Evolutionary conservation across 2,797 vertebrate species (phyloP).

Genomic region (Pseudochromis fuscus): DNA sequence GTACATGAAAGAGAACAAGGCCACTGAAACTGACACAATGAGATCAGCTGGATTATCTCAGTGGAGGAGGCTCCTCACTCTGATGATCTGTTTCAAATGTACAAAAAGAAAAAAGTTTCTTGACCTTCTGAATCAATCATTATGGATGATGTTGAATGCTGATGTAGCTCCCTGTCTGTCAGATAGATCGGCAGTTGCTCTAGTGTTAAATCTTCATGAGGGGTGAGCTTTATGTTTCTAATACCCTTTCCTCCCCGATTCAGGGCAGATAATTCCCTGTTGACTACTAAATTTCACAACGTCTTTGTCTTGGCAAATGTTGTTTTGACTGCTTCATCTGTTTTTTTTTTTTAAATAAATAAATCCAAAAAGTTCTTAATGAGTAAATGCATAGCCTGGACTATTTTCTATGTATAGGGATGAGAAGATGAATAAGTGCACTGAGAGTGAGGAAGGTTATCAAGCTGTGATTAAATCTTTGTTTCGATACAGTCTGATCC

Average conservation of each 20-base stretch:
- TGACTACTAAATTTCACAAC: no score
- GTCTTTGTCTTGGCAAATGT: no score
- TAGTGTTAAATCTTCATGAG: background rate
- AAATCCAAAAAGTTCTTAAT: background rate
- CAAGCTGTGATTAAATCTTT: no score
- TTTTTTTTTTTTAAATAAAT: no score
- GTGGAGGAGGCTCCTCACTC: background rate
- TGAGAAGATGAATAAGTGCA: no score
- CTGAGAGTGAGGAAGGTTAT: no score
- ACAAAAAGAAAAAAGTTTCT: no score
- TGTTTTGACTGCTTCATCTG: no score
- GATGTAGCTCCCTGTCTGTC: background rate
- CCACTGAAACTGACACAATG: constrained; percentile 20
- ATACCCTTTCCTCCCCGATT: background rate
- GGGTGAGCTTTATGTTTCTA: no score
- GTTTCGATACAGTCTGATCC: no score
- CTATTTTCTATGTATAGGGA: no score
- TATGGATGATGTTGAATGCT: background rate
- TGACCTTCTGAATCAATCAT: background rate
- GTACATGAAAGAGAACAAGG: constrained; percentile 3
- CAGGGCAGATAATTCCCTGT: background rate
- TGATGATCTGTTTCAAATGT: background rate
- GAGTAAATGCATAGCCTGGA: background rate
- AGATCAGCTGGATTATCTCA: constrained; percentile 5
- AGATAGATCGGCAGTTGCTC: background rate